Evolutionary conservation across 2,113 vertebrate genomes (phyloP).

Genomic region (Caranx melampygus): DNA sequence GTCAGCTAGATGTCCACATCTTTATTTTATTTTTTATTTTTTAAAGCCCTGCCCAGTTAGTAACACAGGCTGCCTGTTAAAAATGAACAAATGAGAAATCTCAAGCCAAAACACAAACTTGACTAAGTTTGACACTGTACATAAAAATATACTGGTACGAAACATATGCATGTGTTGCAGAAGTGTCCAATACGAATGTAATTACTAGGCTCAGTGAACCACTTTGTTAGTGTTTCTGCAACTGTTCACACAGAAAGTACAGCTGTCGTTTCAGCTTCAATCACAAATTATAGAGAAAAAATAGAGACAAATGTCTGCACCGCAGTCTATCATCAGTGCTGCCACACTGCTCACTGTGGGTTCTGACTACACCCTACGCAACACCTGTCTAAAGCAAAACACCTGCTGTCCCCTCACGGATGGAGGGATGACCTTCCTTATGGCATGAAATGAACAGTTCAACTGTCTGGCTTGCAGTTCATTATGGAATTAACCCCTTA

Average conservation of each 20-base stretch:
- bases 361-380: not conserved
- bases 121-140: not conserved
- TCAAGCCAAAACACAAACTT: not conserved
- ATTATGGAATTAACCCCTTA: not conserved
- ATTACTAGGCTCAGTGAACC: not conserved
- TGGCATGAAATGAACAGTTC: not conserved
- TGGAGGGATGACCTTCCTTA: not conserved
- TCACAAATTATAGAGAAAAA: constrained; percentile 1
- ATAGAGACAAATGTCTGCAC: not conserved
- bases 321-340: constrained; percentile 3
- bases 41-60: not conserved
- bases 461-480: not conserved
- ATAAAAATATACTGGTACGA: not conserved
- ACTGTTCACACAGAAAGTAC: constrained; percentile 8
- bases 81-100: not conserved
- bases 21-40: too few species aligned
- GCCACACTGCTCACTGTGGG: not conserved
- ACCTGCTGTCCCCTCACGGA: not conserved
- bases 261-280: not conserved
- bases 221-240: not conserved
- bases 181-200: not conserved
- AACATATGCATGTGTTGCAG: not conserved
- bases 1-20: not conserved
- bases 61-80: not conserved
- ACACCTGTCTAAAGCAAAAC: not conserved